Conservation (phyloP, 2,797 vertebrate genomes). For the Ptychobarbus kaznakovi region DNA sequence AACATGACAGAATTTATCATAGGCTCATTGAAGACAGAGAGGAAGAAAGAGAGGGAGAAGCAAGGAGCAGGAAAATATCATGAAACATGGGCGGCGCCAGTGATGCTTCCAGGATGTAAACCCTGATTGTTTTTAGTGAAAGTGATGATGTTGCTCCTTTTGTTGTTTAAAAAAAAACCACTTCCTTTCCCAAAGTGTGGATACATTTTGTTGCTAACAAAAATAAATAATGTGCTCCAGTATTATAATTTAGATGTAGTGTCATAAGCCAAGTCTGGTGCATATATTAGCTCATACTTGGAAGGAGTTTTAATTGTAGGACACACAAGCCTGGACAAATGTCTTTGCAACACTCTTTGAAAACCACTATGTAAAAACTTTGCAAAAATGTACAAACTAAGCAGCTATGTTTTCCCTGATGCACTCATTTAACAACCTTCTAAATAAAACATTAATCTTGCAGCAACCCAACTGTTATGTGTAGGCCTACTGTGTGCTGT, state of each 20-base stretch:
- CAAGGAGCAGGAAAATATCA: conserved; percentile 51
- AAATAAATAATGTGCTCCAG: neutral
- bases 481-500: neutral
- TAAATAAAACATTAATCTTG: neutral
- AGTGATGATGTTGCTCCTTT: neutral
- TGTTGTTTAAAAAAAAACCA: neutral
- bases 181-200: neutral
- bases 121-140: neutral
- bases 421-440: neutral
- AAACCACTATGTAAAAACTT: neutral
- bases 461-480: neutral
- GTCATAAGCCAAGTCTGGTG: neutral
- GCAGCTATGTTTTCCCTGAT: neutral
- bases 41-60: conserved; percentile 1
- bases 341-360: neutral
- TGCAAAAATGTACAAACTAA: neutral
- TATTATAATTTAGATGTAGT: neutral
- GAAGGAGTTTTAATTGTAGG: neutral
- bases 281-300: neutral
- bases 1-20: conserved; percentile 51
- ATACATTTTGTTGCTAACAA: neutral
- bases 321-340: neutral
- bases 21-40: conserved; percentile 43
- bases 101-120: neutral
- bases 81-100: neutral